phyloP scores from a whole-genome alignment of 2,113 vertebrate species.

The Arothron firmamentum region DNA sequence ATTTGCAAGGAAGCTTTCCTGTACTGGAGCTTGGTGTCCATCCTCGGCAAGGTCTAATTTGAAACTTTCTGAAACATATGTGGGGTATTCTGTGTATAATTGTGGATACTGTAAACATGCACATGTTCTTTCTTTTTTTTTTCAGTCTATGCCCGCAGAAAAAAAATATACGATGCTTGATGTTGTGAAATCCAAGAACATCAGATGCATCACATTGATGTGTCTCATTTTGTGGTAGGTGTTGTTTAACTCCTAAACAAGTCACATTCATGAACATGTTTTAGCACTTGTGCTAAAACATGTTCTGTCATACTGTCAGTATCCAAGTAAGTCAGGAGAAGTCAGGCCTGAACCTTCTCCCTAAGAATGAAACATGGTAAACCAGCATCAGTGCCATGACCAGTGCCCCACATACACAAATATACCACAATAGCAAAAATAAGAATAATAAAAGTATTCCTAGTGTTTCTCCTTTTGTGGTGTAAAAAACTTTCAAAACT shows the following conservation, averaged over 20 bases:
- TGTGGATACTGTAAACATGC: not conserved
- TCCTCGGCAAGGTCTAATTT: not conserved
- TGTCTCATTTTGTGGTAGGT: conserved; percentile 87
- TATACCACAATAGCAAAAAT: no score
- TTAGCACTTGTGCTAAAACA: not conserved
- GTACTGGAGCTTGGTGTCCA: no score
- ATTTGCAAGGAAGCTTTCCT: no score
- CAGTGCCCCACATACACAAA: no score
- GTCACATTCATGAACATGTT: not conserved
- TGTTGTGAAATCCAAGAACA: conserved; percentile 80
- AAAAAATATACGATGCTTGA: conserved; percentile 80
- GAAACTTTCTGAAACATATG: not conserved
- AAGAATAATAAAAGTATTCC: no score
- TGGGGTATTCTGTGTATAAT: not conserved
- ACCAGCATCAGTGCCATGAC: no score
- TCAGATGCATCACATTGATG: conserved; percentile 84
- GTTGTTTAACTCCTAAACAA: not conserved
- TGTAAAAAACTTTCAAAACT: no score
- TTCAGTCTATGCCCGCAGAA: conserved; percentile 4
- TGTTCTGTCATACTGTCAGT: no score
- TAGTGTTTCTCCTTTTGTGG: no score
- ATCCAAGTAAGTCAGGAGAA: no score
- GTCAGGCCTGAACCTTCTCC: no score
- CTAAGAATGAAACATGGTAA: no score
- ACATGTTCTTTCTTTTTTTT: not conserved